phyloP scores from a whole-genome alignment of 2,113 vertebrate genomes.

The Otolemur garnettii region DNA sequence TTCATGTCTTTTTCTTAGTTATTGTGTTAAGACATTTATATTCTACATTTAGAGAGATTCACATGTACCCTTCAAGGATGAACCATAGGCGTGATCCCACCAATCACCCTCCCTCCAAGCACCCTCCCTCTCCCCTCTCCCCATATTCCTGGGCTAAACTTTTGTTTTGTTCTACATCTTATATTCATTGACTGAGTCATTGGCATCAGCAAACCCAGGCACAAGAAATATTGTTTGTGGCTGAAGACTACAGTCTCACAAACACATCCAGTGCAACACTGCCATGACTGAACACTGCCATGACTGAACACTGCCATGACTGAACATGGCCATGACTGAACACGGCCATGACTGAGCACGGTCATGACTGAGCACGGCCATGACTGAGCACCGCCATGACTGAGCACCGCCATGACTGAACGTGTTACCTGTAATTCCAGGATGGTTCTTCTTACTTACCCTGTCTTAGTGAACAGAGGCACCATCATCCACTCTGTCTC shows the following conservation, averaged over 20 bases:
- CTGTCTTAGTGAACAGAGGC: background rate
- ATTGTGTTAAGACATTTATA: no score
- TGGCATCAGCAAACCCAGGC: background rate
- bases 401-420: background rate
- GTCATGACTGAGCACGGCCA: no score
- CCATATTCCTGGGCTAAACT: no score
- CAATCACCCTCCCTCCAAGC: no score
- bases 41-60: no score
- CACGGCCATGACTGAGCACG: no score
- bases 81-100: no score
- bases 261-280: background rate
- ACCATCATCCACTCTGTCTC: background rate
- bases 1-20: no score
- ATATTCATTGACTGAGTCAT: background rate
- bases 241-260: background rate
- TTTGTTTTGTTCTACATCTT: background rate
- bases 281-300: background rate
- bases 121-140: no score
- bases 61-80: no score
- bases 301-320: background rate
- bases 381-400: no score
- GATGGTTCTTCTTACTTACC: rapidly evolving
- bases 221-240: background rate
- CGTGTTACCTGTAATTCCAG: background rate
- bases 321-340: no score